phyloP scores from a whole-genome alignment of 2,888 invertebrate species.

The Actias luna region DNA sequence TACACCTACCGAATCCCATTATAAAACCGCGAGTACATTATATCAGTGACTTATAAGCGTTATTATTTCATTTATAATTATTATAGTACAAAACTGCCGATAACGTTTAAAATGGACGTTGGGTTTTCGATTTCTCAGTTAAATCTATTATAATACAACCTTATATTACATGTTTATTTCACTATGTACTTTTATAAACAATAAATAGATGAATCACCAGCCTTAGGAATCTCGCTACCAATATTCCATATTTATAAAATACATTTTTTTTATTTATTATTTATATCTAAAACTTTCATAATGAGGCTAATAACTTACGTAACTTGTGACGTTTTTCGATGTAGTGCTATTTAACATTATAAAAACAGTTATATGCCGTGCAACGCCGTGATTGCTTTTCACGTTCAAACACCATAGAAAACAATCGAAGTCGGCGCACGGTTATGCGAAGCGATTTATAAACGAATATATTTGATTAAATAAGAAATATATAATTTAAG shows the following conservation, averaged over 20 bases:
- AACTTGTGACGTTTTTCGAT: background rate
- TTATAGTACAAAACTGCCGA: background rate
- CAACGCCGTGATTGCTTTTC: background rate
- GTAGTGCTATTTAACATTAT: background rate
- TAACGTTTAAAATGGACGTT: background rate
- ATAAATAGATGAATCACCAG: conserved; percentile 72
- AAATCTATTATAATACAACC: background rate
- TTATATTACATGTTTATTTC: background rate
- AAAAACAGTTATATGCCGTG: background rate
- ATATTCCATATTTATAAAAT: background rate
- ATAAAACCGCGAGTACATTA: background rate
- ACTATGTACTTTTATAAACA: conserved; percentile 26
- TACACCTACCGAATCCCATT: background rate
- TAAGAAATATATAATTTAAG: background rate
- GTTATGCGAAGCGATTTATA: background rate
- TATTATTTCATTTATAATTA: background rate
- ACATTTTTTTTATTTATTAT: background rate
- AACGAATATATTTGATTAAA: too few species aligned
- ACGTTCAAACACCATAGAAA: background rate
- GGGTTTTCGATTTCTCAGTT: background rate
- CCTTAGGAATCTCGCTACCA: conserved; percentile 43
- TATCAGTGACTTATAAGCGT: background rate
- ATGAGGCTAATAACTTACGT: background rate
- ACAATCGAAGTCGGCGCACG: background rate
- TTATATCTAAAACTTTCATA: background rate